Evolutionary conservation across 2,888 invertebrate species (phyloP).

Genomic region (Meiosimyza decipiens): DNA sequence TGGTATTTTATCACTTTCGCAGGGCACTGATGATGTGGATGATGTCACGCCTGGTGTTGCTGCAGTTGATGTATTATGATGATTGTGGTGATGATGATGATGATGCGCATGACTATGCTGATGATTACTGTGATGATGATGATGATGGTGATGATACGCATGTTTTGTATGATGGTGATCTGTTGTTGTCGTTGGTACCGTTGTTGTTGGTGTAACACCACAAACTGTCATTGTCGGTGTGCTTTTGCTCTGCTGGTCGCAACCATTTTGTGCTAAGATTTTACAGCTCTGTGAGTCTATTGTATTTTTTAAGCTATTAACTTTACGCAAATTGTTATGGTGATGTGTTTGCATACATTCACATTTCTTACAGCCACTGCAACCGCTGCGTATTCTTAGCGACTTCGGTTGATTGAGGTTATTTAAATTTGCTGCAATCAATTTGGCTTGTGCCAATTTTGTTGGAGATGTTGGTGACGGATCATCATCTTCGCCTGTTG

Average conservation of each 20-base stretch:
- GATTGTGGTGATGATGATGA: slow-evolving; percentile 38
- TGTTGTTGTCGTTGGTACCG: slow-evolving; percentile 39
- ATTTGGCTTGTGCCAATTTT: slow-evolving; percentile 51
- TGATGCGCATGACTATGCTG: slow-evolving; percentile 37
- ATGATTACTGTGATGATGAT: slow-evolving; percentile 38
- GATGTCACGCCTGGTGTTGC: slow-evolving; percentile 45
- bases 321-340: slow-evolving; percentile 55
- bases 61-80: slow-evolving; percentile 33
- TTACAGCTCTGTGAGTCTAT: too few species aligned
- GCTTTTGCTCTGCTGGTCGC: slow-evolving; percentile 56
- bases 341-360: slow-evolving; percentile 45
- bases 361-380: slow-evolving; percentile 54
- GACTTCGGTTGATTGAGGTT: slow-evolving; percentile 49
- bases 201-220: slow-evolving; percentile 43
- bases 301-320: slow-evolving; percentile 55
- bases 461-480: slow-evolving; percentile 57
- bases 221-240: slow-evolving; percentile 53
- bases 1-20: slow-evolving; percentile 67
- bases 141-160: slow-evolving; percentile 33
- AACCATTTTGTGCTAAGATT: slow-evolving; percentile 29
- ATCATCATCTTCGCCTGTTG: slow-evolving; percentile 61
- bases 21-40: slow-evolving; percentile 34
- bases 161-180: slow-evolving; percentile 41
- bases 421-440: slow-evolving; percentile 56
- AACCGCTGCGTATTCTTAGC: slow-evolving; percentile 36